Conservation (phyloP, 2,113 vertebrate species). For the Rhinoderma darwinii region DNA sequence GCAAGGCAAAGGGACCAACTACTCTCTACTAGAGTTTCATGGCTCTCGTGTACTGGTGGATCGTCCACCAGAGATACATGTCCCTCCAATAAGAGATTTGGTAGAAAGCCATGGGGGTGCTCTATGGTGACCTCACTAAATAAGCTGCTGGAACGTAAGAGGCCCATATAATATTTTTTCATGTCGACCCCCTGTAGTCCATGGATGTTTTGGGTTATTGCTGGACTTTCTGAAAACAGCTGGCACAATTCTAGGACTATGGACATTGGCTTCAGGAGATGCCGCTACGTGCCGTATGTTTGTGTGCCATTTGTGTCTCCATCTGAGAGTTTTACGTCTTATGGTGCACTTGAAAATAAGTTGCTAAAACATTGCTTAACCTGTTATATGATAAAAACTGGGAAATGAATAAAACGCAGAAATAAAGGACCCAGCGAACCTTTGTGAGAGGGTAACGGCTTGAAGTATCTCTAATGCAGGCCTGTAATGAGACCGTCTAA, state of each 20-base stretch:
- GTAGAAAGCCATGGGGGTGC: background rate
- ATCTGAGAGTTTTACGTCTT: background rate
- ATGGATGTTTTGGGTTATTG: background rate
- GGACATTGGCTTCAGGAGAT: background rate
- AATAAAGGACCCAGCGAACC: background rate
- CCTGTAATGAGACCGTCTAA: slow-evolving; percentile 71
- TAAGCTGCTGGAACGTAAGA: background rate
- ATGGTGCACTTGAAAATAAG: background rate
- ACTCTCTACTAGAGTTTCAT: background rate
- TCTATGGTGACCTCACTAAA: background rate
- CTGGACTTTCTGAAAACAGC: too few relatives aligned
- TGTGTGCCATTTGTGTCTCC: background rate
- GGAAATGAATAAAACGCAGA: background rate
- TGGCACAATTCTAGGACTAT: background rate
- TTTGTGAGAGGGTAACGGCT: slow-evolving; percentile 61
- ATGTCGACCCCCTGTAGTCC: background rate
- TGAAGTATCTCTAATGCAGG: slow-evolving; percentile 65
- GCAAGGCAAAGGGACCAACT: background rate
- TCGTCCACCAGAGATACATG: background rate
- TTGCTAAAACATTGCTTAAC: background rate
- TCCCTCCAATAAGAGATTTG: background rate
- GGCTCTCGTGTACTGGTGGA: background rate
- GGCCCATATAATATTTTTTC: background rate
- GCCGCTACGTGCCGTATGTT: too few relatives aligned
- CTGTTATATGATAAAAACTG: background rate